A percentile compares a stretch with the other conserved stretches of the same genome.
Conservation (phyloP, 2,888 invertebrate species). For the Microplitis manilae region DNA sequence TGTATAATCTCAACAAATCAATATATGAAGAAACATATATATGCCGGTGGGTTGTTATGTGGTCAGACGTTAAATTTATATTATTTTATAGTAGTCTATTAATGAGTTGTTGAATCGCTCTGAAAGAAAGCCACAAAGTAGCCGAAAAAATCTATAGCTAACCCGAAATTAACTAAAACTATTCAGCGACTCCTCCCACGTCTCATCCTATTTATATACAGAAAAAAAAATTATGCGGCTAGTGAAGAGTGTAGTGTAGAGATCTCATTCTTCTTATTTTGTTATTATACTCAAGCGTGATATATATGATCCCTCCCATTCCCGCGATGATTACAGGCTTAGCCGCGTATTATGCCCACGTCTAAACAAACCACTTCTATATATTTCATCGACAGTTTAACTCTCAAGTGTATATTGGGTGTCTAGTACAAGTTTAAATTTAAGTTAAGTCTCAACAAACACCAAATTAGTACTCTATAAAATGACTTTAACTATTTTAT, state of each 20-base stretch:
- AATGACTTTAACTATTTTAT: neutral
- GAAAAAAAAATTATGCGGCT: conserved; percentile 7
- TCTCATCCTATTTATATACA: conserved; percentile 21
- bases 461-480: neutral
- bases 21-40: neutral
- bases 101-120: conserved; percentile 53
- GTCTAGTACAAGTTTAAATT: conserved; percentile 29
- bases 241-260: conserved; percentile 14
- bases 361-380: conserved; percentile 69
- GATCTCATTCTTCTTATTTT: conserved; percentile 52
- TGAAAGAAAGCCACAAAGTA: conserved; percentile 59
- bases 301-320: conserved; percentile 62
- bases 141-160: conserved; percentile 54
- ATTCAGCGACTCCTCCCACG: conserved; percentile 46
- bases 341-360: conserved; percentile 63
- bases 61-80: conserved; percentile 12
- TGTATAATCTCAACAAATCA: neutral
- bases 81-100: conserved; percentile 51
- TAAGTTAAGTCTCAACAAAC: conserved; percentile 20
- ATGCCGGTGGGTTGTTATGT: neutral
- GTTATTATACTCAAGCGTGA: conserved; percentile 37
- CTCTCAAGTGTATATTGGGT: conserved; percentile 28
- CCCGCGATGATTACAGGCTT: conserved; percentile 66
- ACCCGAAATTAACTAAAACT: conserved; percentile 57
- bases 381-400: conserved; percentile 62